A percentile compares a stretch with the other conserved stretches of the same genome.
phyloP scores from a whole-genome alignment of 2,113 vertebrate species.

The Dipodomys ordii region DNA sequence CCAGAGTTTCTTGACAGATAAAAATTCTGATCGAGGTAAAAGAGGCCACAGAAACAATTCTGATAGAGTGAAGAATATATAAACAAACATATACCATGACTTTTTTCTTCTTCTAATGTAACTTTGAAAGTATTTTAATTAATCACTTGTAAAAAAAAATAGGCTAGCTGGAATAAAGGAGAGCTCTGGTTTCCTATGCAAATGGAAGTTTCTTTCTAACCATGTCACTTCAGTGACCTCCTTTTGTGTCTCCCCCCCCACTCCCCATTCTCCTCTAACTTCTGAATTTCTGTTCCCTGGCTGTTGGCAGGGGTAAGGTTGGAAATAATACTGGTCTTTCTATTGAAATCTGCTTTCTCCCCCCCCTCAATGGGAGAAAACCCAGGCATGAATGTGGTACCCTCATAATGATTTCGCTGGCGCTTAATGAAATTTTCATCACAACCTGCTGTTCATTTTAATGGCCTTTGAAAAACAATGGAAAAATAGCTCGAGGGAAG shows the following conservation, averaged over 20 bases:
- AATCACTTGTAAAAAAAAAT: conserved; percentile 58
- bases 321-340: conserved; percentile 70
- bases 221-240: conserved; percentile 80
- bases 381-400: conserved; percentile 92
- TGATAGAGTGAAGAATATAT: neutral
- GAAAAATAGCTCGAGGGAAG: conserved; percentile 92
- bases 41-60: neutral
- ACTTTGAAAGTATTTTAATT: conserved; percentile 50
- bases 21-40: conserved; percentile 17
- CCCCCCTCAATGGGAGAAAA: conserved; percentile 81
- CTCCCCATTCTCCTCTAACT: conserved; percentile 82
- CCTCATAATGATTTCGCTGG: conserved; percentile 96
- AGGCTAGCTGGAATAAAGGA: conserved; percentile 66
- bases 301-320: conserved; percentile 76
- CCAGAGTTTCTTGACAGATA: neutral
- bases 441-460: conserved; percentile 99
- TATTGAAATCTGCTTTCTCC: conserved; percentile 74
- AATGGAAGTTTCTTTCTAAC: conserved; percentile 80
- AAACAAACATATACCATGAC: neutral
- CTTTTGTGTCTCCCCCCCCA: conserved; percentile 68
- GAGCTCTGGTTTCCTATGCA: conserved; percentile 72
- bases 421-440: conserved; percentile 99
- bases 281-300: conserved; percentile 83
- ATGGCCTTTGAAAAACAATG: conserved; percentile 97
- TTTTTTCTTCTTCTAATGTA: neutral